Conservation (phyloP, 2,888 invertebrate species). For the Scaeva pyrastri region DNA sequence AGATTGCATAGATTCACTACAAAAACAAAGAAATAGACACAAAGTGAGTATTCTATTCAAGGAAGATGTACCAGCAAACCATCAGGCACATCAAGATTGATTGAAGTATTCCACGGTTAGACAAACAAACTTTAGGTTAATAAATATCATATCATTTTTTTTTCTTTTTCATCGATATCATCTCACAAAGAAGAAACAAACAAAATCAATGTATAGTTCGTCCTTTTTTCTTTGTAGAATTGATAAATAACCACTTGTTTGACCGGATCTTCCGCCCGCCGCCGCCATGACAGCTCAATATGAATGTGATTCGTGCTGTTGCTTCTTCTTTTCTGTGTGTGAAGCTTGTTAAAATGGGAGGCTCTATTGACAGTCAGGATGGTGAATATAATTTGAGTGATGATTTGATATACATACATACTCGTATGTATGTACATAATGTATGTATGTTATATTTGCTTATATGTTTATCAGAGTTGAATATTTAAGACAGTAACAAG, state of each 20-base stretch:
- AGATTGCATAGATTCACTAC: conserved; percentile 3
- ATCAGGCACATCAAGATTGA: conserved; percentile 6
- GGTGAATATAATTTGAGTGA: conserved; percentile 5
- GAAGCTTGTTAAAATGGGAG: no score
- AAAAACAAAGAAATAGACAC: not conserved
- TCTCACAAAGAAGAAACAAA: not conserved
- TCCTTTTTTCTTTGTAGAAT: not conserved
- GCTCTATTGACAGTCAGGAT: no score
- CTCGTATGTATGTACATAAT: no score
- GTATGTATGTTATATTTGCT: no score
- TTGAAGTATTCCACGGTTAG: not conserved
- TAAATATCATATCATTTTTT: not conserved
- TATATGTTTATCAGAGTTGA: not conserved
- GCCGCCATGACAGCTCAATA: not conserved
- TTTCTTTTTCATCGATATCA: no score
- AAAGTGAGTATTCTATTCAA: not conserved
- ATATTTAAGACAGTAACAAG: not conserved
- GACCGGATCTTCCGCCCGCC: not conserved
- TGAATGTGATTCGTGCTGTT: no score
- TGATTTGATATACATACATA: no score
- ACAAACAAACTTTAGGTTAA: not conserved
- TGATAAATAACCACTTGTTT: conserved; percentile 12
- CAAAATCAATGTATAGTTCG: not conserved
- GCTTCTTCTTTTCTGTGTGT: not conserved
- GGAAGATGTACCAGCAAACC: not conserved